phyloP scores from a whole-genome alignment of 2,797 vertebrate genomes.

The Leptoclinus maculatus region DNA sequence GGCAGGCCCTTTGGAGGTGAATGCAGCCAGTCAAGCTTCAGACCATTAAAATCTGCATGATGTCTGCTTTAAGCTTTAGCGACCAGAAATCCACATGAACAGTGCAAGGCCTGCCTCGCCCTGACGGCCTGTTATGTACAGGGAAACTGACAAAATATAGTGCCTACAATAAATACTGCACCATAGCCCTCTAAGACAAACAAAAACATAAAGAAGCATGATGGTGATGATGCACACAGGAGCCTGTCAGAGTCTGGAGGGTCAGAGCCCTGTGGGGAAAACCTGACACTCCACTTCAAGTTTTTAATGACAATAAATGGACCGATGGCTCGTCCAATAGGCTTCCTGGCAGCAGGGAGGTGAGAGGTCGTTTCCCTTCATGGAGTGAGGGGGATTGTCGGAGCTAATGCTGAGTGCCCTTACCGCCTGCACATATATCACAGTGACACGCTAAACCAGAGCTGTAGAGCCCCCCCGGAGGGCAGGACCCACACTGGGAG shows the following conservation, averaged over 20 bases:
- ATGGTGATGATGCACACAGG: slow-evolving; percentile 15
- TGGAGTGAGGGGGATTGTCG: slow-evolving; percentile 32
- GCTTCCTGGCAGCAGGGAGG: slow-evolving; percentile 38
- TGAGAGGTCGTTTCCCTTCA: slow-evolving; percentile 59
- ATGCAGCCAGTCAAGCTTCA: slow-evolving; percentile 38
- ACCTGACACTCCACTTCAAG: slow-evolving; percentile 2
- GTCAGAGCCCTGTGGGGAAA: slow-evolving; percentile 11
- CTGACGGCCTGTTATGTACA: slow-evolving; percentile 12
- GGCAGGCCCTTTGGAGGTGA: slow-evolving; percentile 46
- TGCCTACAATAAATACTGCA: slow-evolving; percentile 37
- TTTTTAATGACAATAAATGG: slow-evolving; percentile 73
- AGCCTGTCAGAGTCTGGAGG: slow-evolving; percentile 5
- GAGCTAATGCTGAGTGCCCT: slow-evolving; percentile 40
- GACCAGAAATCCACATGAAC: slow-evolving; percentile 70
- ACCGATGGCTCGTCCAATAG: slow-evolving; percentile 39
- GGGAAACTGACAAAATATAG: slow-evolving; percentile 37
- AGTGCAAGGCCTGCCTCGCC: slow-evolving; percentile 36
- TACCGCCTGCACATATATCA: slow-evolving; percentile 55
- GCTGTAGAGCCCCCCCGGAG: slow-evolving; percentile 27
- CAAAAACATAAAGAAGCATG: not conserved
- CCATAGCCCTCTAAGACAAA: not conserved
- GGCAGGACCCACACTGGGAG: slow-evolving; percentile 46
- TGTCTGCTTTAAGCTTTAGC: slow-evolving; percentile 58
- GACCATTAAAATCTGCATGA: slow-evolving; percentile 60
- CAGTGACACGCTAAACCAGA: slow-evolving; percentile 41